Evolutionary conservation across 2,888 invertebrate genomes (phyloP).

Genomic region (Caenorhabditis sinica): DNA sequence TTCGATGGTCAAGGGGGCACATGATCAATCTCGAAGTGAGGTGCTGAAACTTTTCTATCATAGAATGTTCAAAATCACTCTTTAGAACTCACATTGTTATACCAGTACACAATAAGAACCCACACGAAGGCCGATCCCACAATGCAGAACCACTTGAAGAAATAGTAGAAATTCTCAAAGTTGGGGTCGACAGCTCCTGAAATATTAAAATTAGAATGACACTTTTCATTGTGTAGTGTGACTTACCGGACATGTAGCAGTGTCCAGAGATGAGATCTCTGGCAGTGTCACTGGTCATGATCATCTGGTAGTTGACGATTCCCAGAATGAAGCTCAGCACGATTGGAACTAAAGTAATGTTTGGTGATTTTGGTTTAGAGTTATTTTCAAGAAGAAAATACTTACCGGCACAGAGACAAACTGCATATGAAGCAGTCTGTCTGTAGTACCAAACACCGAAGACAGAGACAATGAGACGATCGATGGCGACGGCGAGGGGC

Average conservation of each 20-base stretch:
- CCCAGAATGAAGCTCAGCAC: conserved; percentile 1
- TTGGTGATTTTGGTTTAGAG: too few species aligned
- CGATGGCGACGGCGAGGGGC: conserved; percentile 36
- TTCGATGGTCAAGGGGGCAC: not conserved
- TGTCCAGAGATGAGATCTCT: not conserved
- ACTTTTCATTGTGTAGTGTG: too few species aligned
- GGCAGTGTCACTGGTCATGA: not conserved
- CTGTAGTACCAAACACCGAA: conserved; percentile 50
- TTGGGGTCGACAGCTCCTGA: conserved; percentile 11
- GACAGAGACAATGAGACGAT: conserved; percentile 26
- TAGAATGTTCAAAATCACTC: not conserved
- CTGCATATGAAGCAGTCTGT: not conserved
- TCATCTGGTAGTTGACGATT: not conserved
- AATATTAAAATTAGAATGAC: too few species aligned
- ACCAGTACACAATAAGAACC: not conserved
- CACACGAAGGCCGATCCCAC: not conserved
- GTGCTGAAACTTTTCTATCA: not conserved
- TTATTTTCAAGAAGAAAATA: too few species aligned
- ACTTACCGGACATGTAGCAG: conserved; percentile 42
- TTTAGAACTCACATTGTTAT: not conserved
- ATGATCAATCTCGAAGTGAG: not conserved
- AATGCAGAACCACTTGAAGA: not conserved
- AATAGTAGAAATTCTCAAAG: conserved; percentile 10
- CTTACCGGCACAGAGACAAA: not conserved
- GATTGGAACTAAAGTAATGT: conserved; percentile 34